Evolutionary conservation across 2,797 vertebrate genomes (phyloP).

Genomic region (Alcedo quadribrachys): DNA sequence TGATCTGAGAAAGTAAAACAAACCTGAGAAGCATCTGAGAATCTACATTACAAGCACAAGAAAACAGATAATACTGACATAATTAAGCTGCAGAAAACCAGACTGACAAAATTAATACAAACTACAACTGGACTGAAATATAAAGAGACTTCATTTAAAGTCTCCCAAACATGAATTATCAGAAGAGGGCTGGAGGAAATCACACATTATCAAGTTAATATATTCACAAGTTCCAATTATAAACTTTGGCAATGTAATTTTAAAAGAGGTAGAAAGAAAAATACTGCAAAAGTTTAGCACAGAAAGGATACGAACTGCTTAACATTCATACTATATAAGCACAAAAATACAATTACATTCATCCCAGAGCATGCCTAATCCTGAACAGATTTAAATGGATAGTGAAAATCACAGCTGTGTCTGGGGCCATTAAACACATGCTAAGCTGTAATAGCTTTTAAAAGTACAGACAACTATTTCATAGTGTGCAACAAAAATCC

Average conservation of each 20-base stretch:
- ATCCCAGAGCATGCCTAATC: not conserved
- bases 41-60: not conserved
- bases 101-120: not conserved
- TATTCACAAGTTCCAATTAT: not conserved
- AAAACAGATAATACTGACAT: not conserved
- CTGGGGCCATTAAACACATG: not conserved
- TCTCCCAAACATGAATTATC: not conserved
- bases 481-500: not conserved
- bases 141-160: not conserved
- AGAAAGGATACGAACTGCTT: not conserved
- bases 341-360: not conserved
- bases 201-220: not conserved
- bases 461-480: not conserved
- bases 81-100: not conserved
- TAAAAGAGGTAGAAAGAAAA: not conserved
- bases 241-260: not conserved
- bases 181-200: not conserved
- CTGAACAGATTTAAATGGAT: not conserved
- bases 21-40: not conserved
- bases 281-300: not conserved
- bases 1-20: not conserved
- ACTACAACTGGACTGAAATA: not conserved
- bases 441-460: not conserved
- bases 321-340: not conserved
- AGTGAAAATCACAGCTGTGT: not conserved